A percentile compares a stretch with the other conserved stretches of the same genome.
Conservation (phyloP, 2,797 vertebrate genomes). For the Gastrophryne carolinensis region DNA sequence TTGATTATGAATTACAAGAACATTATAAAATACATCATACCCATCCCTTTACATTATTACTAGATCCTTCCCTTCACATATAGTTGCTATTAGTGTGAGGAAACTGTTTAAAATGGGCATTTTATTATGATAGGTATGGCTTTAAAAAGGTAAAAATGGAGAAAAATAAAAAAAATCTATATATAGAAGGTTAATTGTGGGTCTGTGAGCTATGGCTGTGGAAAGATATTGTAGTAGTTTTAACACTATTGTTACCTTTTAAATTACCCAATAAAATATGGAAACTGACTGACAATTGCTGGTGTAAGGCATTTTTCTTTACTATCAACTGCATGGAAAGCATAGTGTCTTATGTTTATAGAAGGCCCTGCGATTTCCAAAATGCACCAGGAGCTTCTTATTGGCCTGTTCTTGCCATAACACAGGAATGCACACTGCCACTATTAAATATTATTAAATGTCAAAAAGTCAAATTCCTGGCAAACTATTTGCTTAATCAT, state of each 20-base stretch:
- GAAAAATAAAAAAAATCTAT: slow-evolving; percentile 64
- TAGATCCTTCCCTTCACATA: slow-evolving; percentile 86
- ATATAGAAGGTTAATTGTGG: slow-evolving; percentile 84
- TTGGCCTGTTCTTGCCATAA: no score
- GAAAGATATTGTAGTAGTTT: slow-evolving; percentile 98
- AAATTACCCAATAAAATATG: slow-evolving; percentile 99
- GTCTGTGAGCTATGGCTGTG: slow-evolving; percentile 97
- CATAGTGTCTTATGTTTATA: no score
- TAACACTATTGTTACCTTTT: slow-evolving; percentile 99
- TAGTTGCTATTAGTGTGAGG: slow-evolving; percentile 96
- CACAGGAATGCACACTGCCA: no score
- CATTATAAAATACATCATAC: slow-evolving; percentile 64
- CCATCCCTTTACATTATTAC: slow-evolving; percentile 76
- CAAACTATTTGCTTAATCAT: no score
- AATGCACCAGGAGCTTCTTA: no score
- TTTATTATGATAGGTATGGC: slow-evolving; percentile 81
- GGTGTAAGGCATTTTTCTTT: slow-evolving; percentile 61
- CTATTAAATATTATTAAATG: no score
- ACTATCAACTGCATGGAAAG: no score
- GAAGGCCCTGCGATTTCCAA: no score
- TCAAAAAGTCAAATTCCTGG: no score
- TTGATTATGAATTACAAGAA: slow-evolving; percentile 74
- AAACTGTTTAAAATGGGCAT: slow-evolving; percentile 90
- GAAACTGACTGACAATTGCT: slow-evolving; percentile 68
- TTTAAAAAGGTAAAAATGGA: slow-evolving; percentile 74